Evolutionary conservation across 2,797 vertebrate genomes (phyloP).

Genomic region (Ispidina picta): DNA sequence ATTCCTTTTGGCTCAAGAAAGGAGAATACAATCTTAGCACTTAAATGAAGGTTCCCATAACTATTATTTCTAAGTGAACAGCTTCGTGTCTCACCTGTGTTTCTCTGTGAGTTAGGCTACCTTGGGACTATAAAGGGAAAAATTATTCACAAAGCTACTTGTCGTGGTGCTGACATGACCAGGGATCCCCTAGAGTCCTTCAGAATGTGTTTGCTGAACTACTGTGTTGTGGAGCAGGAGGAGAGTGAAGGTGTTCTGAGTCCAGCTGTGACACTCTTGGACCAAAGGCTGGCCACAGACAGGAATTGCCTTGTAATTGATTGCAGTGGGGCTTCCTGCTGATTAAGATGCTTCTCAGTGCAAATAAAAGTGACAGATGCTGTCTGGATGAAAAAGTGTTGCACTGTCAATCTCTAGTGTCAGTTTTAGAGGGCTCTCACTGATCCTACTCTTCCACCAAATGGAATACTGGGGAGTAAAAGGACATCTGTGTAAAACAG

Average conservation of each 20-base stretch:
- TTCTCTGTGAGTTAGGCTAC: neutral
- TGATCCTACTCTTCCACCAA: neutral
- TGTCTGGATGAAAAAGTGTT: neutral
- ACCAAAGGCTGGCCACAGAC: neutral
- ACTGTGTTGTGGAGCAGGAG: neutral
- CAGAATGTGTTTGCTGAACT: neutral
- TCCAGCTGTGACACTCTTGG: neutral
- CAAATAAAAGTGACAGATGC: neutral
- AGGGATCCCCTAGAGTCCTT: neutral
- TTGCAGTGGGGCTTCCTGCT: neutral
- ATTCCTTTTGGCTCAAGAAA: neutral
- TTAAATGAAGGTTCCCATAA: neutral
- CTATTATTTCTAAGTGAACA: neutral
- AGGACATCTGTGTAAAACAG: neutral
- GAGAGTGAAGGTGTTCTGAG: neutral
- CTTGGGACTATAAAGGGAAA: neutral
- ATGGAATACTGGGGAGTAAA: neutral
- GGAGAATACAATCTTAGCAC: neutral
- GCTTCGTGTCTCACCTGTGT: neutral
- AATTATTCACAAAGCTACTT: neutral
- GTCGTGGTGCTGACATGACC: neutral
- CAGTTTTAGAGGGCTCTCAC: neutral
- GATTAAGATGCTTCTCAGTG: slow-evolving; percentile 2
- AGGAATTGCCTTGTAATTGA: slow-evolving; percentile 22
- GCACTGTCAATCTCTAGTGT: neutral